Percentiles rank a stretch among this genome's conserved stretches.
Conservation (phyloP, 1,140 invertebrate genomes). For the Cydia amplana region DNA sequence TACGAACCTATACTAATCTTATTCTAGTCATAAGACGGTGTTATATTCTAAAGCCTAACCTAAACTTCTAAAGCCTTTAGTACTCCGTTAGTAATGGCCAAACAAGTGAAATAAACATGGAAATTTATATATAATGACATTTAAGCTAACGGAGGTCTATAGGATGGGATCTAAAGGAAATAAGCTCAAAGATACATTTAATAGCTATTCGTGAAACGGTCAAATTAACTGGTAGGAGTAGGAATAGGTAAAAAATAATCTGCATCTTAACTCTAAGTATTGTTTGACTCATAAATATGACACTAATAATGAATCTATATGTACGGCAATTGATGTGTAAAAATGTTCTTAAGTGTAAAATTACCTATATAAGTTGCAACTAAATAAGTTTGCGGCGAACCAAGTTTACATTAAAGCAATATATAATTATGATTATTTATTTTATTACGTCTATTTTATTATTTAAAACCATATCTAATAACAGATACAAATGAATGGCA, state of each 20-base stretch:
- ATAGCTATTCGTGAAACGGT: background rate
- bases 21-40: constrained; percentile 28
- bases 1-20: background rate
- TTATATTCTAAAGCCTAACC: background rate
- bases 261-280: background rate
- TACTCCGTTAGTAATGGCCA: background rate
- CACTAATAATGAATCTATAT: background rate
- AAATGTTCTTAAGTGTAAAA: no score
- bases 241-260: no score
- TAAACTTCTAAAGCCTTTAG: constrained; percentile 8
- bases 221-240: background rate
- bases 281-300: background rate
- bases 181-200: background rate
- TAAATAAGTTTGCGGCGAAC: no score
- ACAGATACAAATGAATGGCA: no score
- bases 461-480: no score
- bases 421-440: no score
- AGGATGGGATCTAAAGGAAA: background rate
- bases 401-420: no score
- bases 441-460: no score
- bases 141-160: background rate
- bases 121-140: background rate
- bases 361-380: no score
- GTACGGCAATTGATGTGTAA: no score
- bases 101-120: no score